Evolutionary conservation across 2,888 invertebrate species (phyloP).

Genomic region (Griposia aprilina): DNA sequence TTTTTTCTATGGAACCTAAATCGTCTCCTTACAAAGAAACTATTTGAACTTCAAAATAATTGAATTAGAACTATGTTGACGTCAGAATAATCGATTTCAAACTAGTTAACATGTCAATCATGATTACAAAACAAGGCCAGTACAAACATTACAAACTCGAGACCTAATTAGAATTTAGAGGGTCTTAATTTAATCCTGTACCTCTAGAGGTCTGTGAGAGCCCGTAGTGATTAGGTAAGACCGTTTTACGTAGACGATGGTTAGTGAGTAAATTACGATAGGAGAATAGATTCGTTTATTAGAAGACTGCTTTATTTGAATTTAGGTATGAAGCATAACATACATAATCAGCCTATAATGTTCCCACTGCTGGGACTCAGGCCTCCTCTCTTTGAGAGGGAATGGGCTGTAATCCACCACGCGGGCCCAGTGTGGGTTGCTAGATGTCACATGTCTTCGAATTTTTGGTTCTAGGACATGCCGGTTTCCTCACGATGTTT

Average conservation of each 20-base stretch:
- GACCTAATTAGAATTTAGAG: conserved; percentile 50
- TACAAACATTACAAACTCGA: conserved; percentile 9
- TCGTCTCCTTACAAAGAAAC: background rate
- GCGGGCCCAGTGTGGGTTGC: no score
- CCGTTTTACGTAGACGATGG: background rate
- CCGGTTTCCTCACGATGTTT: no score
- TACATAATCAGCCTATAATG: no score
- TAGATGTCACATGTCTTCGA: no score
- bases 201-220: conserved; percentile 1
- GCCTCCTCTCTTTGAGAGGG: no score
- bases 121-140: conserved; percentile 30
- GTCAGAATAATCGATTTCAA: background rate
- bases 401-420: no score
- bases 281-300: background rate
- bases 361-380: no score
- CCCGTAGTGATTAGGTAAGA: conserved; percentile 13
- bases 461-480: no score
- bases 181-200: conserved; percentile 48
- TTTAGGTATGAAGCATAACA: background rate
- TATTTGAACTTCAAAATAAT: background rate
- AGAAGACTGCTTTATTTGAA: background rate
- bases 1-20: no score
- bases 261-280: background rate
- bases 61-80: background rate
- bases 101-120: conserved; percentile 26